phyloP scores from a whole-genome alignment of 2,888 invertebrate species.

The Ochropleura leucogaster region DNA sequence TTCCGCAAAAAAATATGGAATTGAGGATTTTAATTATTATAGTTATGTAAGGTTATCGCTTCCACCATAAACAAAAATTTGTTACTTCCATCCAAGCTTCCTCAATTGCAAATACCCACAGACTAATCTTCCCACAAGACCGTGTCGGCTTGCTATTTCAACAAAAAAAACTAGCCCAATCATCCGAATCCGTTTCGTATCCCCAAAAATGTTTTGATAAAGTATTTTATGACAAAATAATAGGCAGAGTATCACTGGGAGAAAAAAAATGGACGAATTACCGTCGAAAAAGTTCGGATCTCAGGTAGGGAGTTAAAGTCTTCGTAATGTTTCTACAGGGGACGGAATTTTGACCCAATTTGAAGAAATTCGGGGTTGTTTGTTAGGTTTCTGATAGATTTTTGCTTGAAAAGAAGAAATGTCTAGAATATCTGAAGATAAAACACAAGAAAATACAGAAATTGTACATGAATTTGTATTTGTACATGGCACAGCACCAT shows the following conservation, averaged over 20 bases:
- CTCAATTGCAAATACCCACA: conserved; percentile 10
- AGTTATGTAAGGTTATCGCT: no score
- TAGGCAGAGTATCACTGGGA: conserved; percentile 71
- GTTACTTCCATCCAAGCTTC: not conserved
- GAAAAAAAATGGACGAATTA: conserved; percentile 69
- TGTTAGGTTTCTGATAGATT: not conserved
- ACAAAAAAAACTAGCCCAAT: conserved; percentile 49
- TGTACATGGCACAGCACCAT: no score
- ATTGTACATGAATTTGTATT: no score
- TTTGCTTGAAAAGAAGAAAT: not conserved
- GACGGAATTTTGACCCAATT: conserved; percentile 42
- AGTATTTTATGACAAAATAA: conserved; percentile 87
- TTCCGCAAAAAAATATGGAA: no score
- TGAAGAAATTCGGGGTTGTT: conserved; percentile 2
- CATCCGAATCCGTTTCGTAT: conserved; percentile 57
- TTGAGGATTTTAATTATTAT: no score
- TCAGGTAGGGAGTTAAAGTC: conserved; percentile 68
- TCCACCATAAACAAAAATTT: not conserved
- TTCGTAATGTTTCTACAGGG: conserved; percentile 72
- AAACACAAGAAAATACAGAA: no score
- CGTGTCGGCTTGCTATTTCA: conserved; percentile 55
- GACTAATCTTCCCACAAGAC: conserved; percentile 30
- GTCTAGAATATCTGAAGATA: no score
- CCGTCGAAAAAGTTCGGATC: conserved; percentile 58
- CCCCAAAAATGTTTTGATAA: conserved; percentile 73